Evolutionary conservation across 2,113 vertebrate species (phyloP), one percentile per base, ranked within the genome.

Genomic region (Chaetops frenatus): DNA sequence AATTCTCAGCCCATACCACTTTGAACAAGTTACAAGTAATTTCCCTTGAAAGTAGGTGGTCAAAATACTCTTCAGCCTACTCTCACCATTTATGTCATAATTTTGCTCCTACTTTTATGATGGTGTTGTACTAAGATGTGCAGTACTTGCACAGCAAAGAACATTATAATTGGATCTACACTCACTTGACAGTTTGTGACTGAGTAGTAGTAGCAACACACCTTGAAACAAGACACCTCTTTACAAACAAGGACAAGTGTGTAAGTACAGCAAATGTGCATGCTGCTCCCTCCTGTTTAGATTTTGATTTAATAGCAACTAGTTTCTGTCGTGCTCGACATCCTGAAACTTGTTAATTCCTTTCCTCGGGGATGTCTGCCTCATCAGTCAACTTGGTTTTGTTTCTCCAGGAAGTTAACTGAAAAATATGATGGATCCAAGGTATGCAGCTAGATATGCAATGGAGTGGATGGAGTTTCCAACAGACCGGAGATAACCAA

Each of bases 241-340:
- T n/a, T 2, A 44, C 21, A 10, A 61, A 65, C 18, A 61, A 24
- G 36, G 17, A 31, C 18, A 61, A 54, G 10, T 15, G 10, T 15
- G 0, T 7, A 66, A 65, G 17, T 7, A n/a, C 0, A 89, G 29
- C 22, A 67, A 44, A 8, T 7, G 6, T 40, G 28, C 29, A 58
- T 25, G 38, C 23, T 77, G 10, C 47, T 78, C 13, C 7, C 21
- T 44, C n/a, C 27, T n/a, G 5, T 69, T 54, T 28, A 17, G 33
- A 45, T 56, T 58, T 69, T 48, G 10, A 65, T 71, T 77, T n/a
- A 18, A 69, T 12, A 77, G 42, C 31, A 83, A 67, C 25, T 24
- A 64, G 18, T 42, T 76, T 15, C 44, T 77, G 44, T n/a, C 16
- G 7, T 62, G 47, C 33, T 17, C 76, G 51, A 77, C 15, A 36